A percentile compares a stretch with the other conserved stretches of the same genome.
phyloP scores from a whole-genome alignment of 2,888 invertebrate genomes.

The Heliothis peltigera region DNA sequence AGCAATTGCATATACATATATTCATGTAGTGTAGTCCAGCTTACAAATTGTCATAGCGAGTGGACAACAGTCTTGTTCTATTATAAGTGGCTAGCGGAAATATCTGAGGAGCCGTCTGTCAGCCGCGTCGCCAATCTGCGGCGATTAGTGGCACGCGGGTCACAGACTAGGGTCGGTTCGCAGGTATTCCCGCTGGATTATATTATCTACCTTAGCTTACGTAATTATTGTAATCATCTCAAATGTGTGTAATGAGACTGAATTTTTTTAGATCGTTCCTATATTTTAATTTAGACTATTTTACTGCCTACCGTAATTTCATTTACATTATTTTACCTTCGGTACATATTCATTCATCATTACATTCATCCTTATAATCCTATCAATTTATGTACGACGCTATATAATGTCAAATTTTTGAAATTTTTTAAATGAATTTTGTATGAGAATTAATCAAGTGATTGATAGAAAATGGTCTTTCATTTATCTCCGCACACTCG shows the following conservation, averaged over 20 bases:
- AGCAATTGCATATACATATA: conserved; percentile 51
- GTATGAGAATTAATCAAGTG: conserved; percentile 89
- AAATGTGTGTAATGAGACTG: conserved; percentile 87
- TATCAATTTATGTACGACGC: conserved; percentile 88
- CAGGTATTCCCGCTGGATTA: conserved; percentile 48
- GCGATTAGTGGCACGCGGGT: conserved; percentile 3
- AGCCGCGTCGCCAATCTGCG: conserved; percentile 19
- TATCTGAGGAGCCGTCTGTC: conserved; percentile 21
- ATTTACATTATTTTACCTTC: conserved; percentile 85
- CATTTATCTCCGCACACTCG: conserved; percentile 58
- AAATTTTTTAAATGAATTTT: conserved; percentile 89
- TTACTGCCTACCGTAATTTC: conserved; percentile 86
- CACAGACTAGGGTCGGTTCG: conserved; percentile 9
- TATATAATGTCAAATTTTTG: conserved; percentile 89
- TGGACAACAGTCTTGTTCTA: conserved; percentile 84
- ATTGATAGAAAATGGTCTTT: conserved; percentile 86
- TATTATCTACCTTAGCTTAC: conserved; percentile 68
- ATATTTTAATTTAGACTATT: conserved; percentile 89
- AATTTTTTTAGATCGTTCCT: conserved; percentile 87
- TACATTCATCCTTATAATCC: conserved; percentile 85
- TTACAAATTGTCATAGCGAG: conserved; percentile 67
- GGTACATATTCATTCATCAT: conserved; percentile 75
- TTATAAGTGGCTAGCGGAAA: conserved; percentile 60
- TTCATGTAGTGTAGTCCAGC: conserved; percentile 55
- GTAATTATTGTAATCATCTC: conserved; percentile 67